Percentiles rank a stretch among this genome's conserved stretches.
Evolutionary conservation across 2,888 invertebrate species (phyloP).

Genomic region (Tetragnatha montana): DNA sequence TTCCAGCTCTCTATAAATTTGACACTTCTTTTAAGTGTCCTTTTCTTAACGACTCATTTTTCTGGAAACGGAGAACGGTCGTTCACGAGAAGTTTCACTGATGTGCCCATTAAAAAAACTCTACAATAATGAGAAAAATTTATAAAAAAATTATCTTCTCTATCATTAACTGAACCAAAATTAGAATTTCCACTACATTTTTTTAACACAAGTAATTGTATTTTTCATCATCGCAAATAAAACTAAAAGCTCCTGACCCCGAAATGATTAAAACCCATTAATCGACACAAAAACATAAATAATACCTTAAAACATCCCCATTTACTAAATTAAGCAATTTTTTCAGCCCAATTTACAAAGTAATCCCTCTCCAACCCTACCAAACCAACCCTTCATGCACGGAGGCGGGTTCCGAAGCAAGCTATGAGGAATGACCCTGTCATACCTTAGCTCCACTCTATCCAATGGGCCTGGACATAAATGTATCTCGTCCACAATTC

Average conservation of each 20-base stretch:
- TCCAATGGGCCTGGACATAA: conserved; percentile 34
- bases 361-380: not conserved
- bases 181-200: too few species aligned
- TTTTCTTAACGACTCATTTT: too few species aligned
- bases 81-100: too few species aligned
- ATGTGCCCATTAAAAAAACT: too few species aligned
- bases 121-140: too few species aligned
- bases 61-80: too few species aligned
- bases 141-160: too few species aligned
- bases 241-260: not conserved
- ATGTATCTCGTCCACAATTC: conserved; percentile 36
- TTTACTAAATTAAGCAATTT: conserved; percentile 7
- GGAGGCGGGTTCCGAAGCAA: not conserved
- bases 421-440: conserved; percentile 41
- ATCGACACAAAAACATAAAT: not conserved
- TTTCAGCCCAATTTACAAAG: not conserved
- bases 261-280: conserved; percentile 1
- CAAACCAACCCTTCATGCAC: too few species aligned
- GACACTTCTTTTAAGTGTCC: too few species aligned
- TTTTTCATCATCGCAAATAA: not conserved
- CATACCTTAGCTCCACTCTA: conserved; percentile 12
- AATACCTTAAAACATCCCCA: not conserved
- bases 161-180: too few species aligned
- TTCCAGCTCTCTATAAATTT: too few species aligned
- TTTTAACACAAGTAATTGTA: too few species aligned